Evolutionary conservation across 1,140 invertebrate species (phyloP), one percentile per base, ranked within the genome.

Genomic region (Euborellia annulipes): DNA sequence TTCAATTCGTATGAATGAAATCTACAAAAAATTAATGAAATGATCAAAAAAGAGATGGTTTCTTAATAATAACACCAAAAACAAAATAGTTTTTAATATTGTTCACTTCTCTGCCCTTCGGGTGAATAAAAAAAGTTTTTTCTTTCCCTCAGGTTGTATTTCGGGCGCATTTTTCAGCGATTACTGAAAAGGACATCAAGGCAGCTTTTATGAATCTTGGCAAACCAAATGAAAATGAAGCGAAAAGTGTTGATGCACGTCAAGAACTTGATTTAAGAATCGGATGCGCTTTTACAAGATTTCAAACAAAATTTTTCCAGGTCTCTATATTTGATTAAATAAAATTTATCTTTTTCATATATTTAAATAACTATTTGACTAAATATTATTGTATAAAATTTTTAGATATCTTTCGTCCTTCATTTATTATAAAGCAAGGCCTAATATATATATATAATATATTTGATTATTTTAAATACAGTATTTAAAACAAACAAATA

Each of bases 281-380:
- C 61, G 96, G 96, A 14, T 99, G 96, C 72, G 92, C 94, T 16
- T 99, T 99, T 61, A 98, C 95, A 3, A 71, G 96, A 48, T 98
- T 85, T 60, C 95, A 98, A 68, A 98, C 95, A 0, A 91, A 91
- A 98, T 90, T 67, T 97, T 95, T 63, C 89, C 93, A 72, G 86
- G 23, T 27, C 23, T 11, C 11, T 27, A 6, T 4, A 4, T 6
- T 27, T 27, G 23, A 4, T n/a, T 3, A 14, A 16, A 38, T 54
- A 45, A 17, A n/a, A 13, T 9, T n/a, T 21, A 17, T 44, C 20
- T 38, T 36, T 14, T 42, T 17, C 30, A 16, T n/a, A n/a, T n/a
- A n/a, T n/a, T n/a, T n/a, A n/a, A n/a, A n/a, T n/a, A n/a, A n/a
- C n/a, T n/a, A n/a, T n/a, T n/a, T n/a, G n/a, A n/a, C n/a, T 49